Base-by-base conservation (phyloP, 2,888 invertebrate species). In the Ernsta delagoae region DNA sequence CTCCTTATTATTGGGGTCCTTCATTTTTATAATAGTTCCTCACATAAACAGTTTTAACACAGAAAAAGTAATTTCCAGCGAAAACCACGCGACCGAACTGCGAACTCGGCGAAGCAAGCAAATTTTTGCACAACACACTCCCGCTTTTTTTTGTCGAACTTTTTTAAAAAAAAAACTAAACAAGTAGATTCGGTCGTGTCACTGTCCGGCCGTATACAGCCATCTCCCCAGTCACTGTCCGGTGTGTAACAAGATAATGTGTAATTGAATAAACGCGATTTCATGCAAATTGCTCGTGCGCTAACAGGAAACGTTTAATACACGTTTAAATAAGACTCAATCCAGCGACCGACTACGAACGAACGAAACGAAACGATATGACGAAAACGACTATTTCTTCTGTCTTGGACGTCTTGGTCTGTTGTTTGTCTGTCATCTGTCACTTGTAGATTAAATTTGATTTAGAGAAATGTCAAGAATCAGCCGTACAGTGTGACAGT, bases 191-290 rank as follows among this genome's bases (percentile, higher is more conserved):
- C 75, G 78, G 80, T 77, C 57, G 48, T 83, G 83, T 85, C 80
- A 77, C 79, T 78, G 83, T 86, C 84, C 82, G 82, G 76, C 39
- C 39, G 39, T 39, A 39, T 7, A 39, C 72, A 79, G 78, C 72
- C 83, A 87, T 86, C 81, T 83, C 85, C 84, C 81, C 80, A 79
- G 80, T 80, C 80, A 83, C 79, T 77, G 78, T 81, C 81, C 79
- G 79, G 80, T 81, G 79, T 79, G 76, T 83, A 84, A 83, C 85
- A 86, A 83, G 81, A 86, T 87, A 86, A 85, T 86, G 79, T 87
- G 81, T 89, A 90, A 90, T 89, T 91, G 88, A 91, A 87, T 88
- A 89, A 89, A 86, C 82, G 84, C 83, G 87, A 90, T 88, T 88
- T 83, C 83, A 85, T 86, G 84, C 86, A 87, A 91, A 89, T 90